Conservation (phyloP, 2,113 vertebrate species). For the rat (Rattus norvegicus) region GRCr8 NC_086021.1:39724001-39724500, state of each 20-base stretch:
- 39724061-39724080: constrained; percentile 21
- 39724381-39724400: not conserved
- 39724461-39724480: not conserved
- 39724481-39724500: constrained; percentile 47
- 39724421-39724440: not conserved
- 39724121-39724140: not conserved
- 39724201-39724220: constrained; percentile 28
- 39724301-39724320: not conserved
- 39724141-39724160: not conserved
- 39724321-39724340: not conserved
- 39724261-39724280: not conserved
- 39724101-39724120: constrained; percentile 47
- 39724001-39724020: not conserved
- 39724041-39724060: not conserved
- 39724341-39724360: not conserved
- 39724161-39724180: not conserved
- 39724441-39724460: not conserved
- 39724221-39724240: constrained; percentile 40
- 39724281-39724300: constrained; percentile 8
- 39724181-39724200: constrained; percentile 1
- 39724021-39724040: not conserved
- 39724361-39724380: not conserved
- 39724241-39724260: not conserved
- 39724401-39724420: not conserved
- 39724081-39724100: not conserved